Conservation (phyloP, 2,888 invertebrate species). For the Cinara cedri region DNA sequence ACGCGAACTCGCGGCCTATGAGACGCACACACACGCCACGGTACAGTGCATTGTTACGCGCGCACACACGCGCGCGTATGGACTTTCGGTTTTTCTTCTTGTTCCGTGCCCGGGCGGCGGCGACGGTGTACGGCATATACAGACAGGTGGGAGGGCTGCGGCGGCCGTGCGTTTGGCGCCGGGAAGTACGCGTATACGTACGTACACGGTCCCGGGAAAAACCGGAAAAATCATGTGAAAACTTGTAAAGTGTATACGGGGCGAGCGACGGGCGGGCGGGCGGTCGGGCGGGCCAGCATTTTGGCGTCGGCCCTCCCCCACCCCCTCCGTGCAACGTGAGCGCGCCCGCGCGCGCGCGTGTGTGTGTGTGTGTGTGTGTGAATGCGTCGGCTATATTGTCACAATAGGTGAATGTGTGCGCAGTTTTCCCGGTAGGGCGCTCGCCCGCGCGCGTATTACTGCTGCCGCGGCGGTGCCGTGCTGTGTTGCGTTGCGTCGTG, state of each 20-base stretch:
- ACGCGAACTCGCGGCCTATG: neutral
- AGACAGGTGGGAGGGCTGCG: conserved; percentile 42
- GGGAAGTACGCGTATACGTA: conserved; percentile 56
- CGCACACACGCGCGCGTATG: neutral
- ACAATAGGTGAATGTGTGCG: conserved; percentile 37
- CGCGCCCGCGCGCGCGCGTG: neutral
- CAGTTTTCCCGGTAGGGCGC: conserved; percentile 9
- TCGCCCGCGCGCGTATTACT: neutral
- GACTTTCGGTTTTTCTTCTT: conserved; percentile 51
- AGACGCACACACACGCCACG: neutral
- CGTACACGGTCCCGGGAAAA: conserved; percentile 40
- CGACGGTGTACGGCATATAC: neutral
- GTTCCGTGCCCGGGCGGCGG: neutral
- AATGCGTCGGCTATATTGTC: conserved; percentile 35
- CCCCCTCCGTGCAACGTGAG: neutral
- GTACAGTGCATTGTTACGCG: too few relatives aligned
- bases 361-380: too few relatives aligned
- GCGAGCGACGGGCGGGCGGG: neutral
- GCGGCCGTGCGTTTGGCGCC: conserved; percentile 52
- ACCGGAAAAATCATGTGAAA: conserved; percentile 57
- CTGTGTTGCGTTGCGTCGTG: neutral
- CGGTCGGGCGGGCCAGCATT: conserved; percentile 2
- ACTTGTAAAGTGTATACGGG: conserved; percentile 46
- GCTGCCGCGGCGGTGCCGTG: neutral
- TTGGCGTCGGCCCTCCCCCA: conserved; percentile 46